Evolutionary conservation across 2,797 vertebrate species (phyloP), one percentile per base, ranked within the genome.

Genomic region (Enteromius unitaeniatus): DNA sequence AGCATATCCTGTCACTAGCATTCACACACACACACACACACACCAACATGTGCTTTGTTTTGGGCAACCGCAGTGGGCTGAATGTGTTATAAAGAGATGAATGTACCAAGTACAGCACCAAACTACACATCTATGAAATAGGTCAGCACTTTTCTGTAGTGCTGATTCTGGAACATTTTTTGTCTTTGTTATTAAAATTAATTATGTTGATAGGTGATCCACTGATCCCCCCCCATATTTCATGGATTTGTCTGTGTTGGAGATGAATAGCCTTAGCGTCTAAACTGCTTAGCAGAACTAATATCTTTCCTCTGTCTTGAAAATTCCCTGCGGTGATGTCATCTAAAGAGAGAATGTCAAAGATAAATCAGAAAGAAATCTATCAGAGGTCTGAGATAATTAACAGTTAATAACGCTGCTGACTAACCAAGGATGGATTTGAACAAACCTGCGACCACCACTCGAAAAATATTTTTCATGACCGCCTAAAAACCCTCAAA

Each of bases 111-210:
- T 65, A 26, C 0, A 34, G 11, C 76, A 49, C 6, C 26, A 34
- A n/a, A 78, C 60, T 42, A 65, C 23, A 47, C 34, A 62, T 55
- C 15, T 37, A 26, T 40, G 14, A 68, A 68, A 37, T 26, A 80
- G 65, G 3, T 67, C 62, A 49, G 51, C 19, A 28, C 19, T 13
- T 47, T 47, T 78, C 19, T 65, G 58, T 47, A 78, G 60, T 64
- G 17, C 17, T 65, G 60, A 76, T 76, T 42, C 8, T 76, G 74
- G 21, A 76, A 42, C 34, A 21, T 60, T 31, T 45, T 28, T n/a
- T 49, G 23, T 31, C 60, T 78, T 65, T 65, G 58, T 65, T 78
- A 65, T 78, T 78, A 49, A 78, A 78, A 78, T 67, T 10, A 78
- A 34, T 78, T 65, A 64, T 65, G 60, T 49, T 21, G 76, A 49